Percentiles rank a stretch among this genome's conserved stretches.
Conservation (phyloP, 2,888 invertebrate species). For the Rhimphoctona megacephalus region DNA sequence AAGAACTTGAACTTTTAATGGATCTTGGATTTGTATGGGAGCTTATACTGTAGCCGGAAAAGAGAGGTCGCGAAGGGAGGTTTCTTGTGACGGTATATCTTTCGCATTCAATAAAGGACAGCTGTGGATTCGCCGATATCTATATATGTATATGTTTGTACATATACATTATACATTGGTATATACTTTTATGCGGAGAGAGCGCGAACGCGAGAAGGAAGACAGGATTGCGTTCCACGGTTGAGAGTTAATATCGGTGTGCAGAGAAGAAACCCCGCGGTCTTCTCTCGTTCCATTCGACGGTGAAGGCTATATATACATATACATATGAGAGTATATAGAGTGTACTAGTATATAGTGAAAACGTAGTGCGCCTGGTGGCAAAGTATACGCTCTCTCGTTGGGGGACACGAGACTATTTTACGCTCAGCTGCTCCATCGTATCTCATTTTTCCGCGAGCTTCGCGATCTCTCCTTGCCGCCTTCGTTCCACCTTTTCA, state of each 20-base stretch:
- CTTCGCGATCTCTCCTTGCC: constrained; percentile 72
- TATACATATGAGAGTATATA: constrained; percentile 16
- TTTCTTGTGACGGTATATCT: constrained; percentile 63
- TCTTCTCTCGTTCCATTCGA: constrained; percentile 35
- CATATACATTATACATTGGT: constrained; percentile 38
- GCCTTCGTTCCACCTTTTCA: constrained; percentile 52
- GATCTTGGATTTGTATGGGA: constrained; percentile 4
- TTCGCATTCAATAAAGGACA: constrained; percentile 71
- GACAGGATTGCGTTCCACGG: constrained; percentile 57
- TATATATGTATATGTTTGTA: constrained; percentile 34
- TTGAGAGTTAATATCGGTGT: constrained; percentile 69
- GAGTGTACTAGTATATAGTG: constrained; percentile 26
- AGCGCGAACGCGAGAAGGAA: constrained; percentile 60
- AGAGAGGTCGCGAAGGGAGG: constrained; percentile 39
- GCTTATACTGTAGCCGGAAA: constrained; percentile 35
- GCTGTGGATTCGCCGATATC: constrained; percentile 59
- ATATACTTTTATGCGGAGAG: constrained; percentile 53
- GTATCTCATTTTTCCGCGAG: constrained; percentile 82
- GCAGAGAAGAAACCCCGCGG: constrained; percentile 58
- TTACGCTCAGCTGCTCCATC: constrained; percentile 83
- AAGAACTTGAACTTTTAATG: background rate
- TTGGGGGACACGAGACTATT: constrained; percentile 78
- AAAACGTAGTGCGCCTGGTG: constrained; percentile 61
- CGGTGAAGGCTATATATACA: background rate
- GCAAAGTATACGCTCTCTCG: constrained; percentile 64